Conservation (phyloP, 92 coral and sea anemone genomes). For the Zoanthus gigantus region DNA sequence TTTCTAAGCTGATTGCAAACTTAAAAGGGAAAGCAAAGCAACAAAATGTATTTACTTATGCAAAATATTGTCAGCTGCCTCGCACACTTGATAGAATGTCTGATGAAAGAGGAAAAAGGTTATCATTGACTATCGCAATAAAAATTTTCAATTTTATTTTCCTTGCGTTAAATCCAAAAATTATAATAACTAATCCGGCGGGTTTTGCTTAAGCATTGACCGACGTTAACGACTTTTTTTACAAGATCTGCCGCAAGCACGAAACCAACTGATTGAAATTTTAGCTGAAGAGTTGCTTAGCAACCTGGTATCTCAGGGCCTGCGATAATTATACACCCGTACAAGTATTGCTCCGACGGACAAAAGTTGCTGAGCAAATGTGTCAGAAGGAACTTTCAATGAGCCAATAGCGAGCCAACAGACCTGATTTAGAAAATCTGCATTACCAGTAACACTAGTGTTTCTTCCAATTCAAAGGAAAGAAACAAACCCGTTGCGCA, state of each 20-base stretch:
- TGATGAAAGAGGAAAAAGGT: background rate
- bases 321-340: constrained; percentile 42
- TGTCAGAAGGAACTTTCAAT: constrained; percentile 40
- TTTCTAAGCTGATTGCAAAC: background rate
- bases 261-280: background rate
- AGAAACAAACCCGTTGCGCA: constrained; percentile 4
- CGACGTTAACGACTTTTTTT: background rate
- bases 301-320: constrained; percentile 33
- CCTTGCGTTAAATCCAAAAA: background rate
- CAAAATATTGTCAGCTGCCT: constrained; percentile 36
- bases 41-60: background rate
- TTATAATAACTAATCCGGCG: background rate
- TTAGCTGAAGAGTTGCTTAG: constrained; percentile 26
- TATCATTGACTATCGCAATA: background rate
- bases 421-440: constrained; percentile 15
- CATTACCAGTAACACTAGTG: constrained; percentile 1
- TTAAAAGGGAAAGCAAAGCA: background rate
- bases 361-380: constrained; percentile 78
- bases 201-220: background rate
- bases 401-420: constrained; percentile 18
- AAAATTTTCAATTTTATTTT: background rate
- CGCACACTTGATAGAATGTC: too few relatives aligned
- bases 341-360: constrained; percentile 23
- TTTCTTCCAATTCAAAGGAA: background rate
- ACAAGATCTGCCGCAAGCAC: background rate